phyloP scores from a whole-genome alignment of 2,113 vertebrate species.

The Taxidea taxus region DNA sequence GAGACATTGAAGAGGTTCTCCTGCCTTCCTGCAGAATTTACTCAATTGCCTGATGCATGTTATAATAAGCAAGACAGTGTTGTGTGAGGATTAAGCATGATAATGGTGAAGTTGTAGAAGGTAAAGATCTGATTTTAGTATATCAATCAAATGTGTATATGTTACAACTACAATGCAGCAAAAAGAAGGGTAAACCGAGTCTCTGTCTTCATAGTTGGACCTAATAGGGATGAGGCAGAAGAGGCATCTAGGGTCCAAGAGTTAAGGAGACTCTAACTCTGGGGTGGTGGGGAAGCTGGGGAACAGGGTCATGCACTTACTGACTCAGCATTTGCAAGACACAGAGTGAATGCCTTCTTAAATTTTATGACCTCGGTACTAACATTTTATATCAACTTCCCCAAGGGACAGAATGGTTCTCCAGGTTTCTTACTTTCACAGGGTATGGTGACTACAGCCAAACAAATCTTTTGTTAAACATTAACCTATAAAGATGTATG shows the following conservation, averaged over 20 bases:
- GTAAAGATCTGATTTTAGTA: not conserved
- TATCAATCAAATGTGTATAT: not conserved
- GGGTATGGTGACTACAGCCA: rapidly evolving
- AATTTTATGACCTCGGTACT: not conserved
- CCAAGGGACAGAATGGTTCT: not conserved
- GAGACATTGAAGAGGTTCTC: not conserved
- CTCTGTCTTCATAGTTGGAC: not conserved
- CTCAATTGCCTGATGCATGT: not conserved
- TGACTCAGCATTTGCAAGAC: not conserved
- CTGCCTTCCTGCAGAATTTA: not conserved
- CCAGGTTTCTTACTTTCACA: not conserved
- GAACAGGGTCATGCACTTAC: not conserved
- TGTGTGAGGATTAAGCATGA: not conserved
- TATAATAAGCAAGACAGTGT: not conserved
- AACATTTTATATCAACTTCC: not conserved
- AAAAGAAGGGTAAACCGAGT: not conserved
- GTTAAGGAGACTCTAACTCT: not conserved
- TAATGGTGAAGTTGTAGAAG: not conserved
- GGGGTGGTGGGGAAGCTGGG: no score
- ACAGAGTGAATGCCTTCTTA: not conserved
- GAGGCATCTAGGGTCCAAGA: not conserved
- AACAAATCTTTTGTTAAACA: not conserved
- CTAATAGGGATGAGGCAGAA: not conserved
- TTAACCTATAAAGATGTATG: not conserved
- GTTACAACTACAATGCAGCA: not conserved